A percentile compares a stretch with the other conserved stretches of the same genome.
These are phyloP conservation scores for Otocyon megalotis DNA, from an alignment of 2,113 vertebrate genomes.

Conservation along the genomic window DNA sequence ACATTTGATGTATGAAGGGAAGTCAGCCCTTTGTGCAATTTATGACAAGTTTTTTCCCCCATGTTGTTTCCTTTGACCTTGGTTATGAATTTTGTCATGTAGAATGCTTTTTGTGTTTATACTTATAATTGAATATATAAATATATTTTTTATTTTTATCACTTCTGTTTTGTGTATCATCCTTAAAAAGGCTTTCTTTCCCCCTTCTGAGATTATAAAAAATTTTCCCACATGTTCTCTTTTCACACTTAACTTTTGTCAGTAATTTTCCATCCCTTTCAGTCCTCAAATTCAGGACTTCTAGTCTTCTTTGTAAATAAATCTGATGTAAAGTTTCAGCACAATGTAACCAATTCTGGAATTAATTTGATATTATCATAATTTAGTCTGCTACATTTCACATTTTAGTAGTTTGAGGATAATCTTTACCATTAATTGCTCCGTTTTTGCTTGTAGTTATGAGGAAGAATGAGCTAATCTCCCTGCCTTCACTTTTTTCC, in stretches of 20 bases:
- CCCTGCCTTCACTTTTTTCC: not conserved
- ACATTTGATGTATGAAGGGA: not conserved
- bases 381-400: not conserved
- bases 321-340: not conserved
- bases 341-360: not conserved
- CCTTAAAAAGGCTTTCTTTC: not conserved
- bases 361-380: not conserved
- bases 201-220: not conserved
- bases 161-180: not conserved
- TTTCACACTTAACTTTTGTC: not conserved
- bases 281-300: constrained; percentile 2
- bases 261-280: not conserved
- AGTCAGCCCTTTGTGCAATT: not conserved
- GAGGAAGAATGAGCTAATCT: not conserved
- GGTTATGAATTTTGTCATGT: not conserved
- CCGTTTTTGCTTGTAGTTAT: not conserved
- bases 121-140: not conserved
- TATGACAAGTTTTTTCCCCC: not conserved
- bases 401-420: not conserved
- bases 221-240: not conserved
- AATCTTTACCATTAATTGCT: not conserved
- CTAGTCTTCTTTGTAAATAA: not conserved
- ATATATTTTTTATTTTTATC: not conserved
- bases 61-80: not conserved
- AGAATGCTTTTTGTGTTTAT: not conserved